Conservation (phyloP, 2,113 vertebrate species). For the Callipepla squamata region DNA sequence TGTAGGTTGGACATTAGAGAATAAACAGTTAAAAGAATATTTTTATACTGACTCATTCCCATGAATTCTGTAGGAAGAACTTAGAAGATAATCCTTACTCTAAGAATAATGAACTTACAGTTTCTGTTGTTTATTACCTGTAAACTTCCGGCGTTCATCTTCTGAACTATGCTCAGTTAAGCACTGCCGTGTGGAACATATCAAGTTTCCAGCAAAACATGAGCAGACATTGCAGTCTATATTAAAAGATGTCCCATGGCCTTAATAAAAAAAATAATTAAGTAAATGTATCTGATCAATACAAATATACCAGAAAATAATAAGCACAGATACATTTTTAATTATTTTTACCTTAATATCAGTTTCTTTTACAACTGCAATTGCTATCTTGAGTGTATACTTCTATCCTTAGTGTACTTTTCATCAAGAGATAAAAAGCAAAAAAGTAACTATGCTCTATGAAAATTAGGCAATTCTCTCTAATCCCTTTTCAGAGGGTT, state of each 20-base stretch:
- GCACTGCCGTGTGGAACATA: conserved; percentile 90
- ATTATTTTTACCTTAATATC: not conserved
- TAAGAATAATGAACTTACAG: not conserved
- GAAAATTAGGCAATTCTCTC: not conserved
- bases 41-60: not conserved
- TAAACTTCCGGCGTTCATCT: conserved; percentile 83
- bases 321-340: not conserved
- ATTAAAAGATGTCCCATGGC: conserved; percentile 88
- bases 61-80: not conserved
- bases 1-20: not conserved
- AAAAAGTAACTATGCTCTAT: not conserved
- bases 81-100: not conserved
- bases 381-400: not conserved
- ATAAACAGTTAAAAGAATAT: not conserved
- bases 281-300: not conserved
- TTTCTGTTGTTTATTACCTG: conserved; percentile 76
- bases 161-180: conserved; percentile 81
- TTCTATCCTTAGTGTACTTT: not conserved
- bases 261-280: conserved; percentile 73
- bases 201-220: conserved; percentile 90
- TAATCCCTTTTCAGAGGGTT: not conserved
- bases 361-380: not conserved
- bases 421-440: not conserved
- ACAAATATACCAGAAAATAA: not conserved
- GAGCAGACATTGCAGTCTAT: conserved; percentile 91